Evolutionary conservation across 2,888 invertebrate genomes (phyloP).

Genomic region (Sphecodes monilicornis): DNA sequence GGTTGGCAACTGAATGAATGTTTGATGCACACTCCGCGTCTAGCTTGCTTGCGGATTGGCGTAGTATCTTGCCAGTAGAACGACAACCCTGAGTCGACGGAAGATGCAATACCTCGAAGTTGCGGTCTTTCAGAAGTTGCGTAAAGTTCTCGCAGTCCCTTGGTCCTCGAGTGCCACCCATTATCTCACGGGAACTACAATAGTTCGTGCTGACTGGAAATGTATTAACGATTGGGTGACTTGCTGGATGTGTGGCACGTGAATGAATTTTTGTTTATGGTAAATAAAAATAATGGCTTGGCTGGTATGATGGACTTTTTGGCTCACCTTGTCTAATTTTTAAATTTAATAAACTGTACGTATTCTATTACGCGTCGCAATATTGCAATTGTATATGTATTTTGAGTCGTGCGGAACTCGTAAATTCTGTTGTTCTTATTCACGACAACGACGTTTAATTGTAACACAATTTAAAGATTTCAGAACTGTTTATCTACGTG

Average conservation of each 20-base stretch:
- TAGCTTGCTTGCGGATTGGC: constrained; percentile 46
- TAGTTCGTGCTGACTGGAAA: background rate
- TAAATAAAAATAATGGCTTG: too few species aligned
- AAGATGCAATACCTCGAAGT: constrained; percentile 20
- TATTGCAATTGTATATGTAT: too few species aligned
- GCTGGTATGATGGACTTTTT: too few species aligned
- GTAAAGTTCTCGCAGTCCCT: background rate
- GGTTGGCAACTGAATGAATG: constrained; percentile 69
- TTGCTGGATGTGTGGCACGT: background rate
- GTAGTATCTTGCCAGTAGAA: constrained; percentile 38
- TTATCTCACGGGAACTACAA: constrained; percentile 19
- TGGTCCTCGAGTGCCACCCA: constrained; percentile 1
- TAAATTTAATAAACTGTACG: too few species aligned
- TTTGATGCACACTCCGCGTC: constrained; percentile 68
- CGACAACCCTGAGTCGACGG: constrained; percentile 34
- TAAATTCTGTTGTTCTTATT: too few species aligned
- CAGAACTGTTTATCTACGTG: too few species aligned
- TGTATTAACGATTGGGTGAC: background rate
- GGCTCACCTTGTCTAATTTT: too few species aligned
- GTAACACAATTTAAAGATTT: too few species aligned
- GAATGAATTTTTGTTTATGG: too few species aligned
- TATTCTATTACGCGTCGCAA: too few species aligned
- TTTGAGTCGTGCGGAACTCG: too few species aligned
- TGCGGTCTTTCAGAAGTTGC: constrained; percentile 36
- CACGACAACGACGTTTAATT: too few species aligned